phyloP scores from a whole-genome alignment of 64 coral and sea anemone species.

The Montipora sp. region DNA sequence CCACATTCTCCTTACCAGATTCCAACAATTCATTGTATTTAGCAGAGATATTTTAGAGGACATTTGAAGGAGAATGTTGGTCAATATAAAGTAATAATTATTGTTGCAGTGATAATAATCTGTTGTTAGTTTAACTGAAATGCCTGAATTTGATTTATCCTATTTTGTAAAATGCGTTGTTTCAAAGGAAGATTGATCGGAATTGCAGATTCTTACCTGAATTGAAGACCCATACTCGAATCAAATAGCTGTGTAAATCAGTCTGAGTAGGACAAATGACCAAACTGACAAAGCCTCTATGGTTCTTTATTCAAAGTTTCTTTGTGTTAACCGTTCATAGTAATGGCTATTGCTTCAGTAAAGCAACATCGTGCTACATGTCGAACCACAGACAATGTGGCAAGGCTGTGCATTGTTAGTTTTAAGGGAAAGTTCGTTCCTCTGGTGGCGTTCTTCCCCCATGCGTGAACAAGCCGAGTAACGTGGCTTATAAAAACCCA shows the following conservation, averaged over 20 bases:
- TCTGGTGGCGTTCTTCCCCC: no score
- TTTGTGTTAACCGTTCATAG: slow-evolving; percentile 6
- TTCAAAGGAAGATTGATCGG: background rate
- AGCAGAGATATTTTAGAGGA: background rate
- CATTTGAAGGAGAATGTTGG: background rate
- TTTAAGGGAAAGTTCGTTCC: no score
- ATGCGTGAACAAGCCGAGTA: no score
- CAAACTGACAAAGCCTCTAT: background rate
- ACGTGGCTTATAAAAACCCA: no score
- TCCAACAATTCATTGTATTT: background rate
- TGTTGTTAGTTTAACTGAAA: background rate
- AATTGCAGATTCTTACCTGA: no score
- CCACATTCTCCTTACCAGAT: background rate
- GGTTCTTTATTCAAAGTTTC: no score
- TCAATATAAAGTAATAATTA: background rate
- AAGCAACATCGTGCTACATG: background rate
- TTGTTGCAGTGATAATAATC: background rate
- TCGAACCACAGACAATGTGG: no score
- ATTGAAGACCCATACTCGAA: background rate
- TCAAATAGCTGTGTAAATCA: background rate
- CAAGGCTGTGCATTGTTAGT: no score
- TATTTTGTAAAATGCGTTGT: background rate
- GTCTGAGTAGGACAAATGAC: background rate
- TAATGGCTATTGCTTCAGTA: background rate
- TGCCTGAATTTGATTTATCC: background rate